Percentiles rank a stretch among this genome's conserved stretches.
phyloP scores from a whole-genome alignment of 64 coral and sea anemone species.

The Astreopora myriophthalma region DNA sequence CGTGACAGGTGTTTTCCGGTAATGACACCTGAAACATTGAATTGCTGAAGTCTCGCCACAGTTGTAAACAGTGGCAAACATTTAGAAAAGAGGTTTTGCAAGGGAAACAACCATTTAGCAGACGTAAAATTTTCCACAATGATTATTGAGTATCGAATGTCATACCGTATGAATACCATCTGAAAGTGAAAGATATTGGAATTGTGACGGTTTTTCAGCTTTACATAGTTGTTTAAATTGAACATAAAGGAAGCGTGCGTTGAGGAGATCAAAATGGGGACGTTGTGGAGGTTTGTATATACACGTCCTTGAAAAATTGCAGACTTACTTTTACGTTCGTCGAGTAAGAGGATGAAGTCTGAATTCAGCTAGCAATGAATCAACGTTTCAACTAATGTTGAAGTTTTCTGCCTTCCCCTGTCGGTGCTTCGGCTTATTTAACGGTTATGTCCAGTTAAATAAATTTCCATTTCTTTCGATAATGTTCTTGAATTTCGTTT shows the following conservation, averaged over 20 bases:
- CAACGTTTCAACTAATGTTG: too few relatives aligned
- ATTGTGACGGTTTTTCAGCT: neutral
- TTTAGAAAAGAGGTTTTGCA: neutral
- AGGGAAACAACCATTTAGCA: neutral
- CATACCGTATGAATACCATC: neutral
- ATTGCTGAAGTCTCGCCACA: too few relatives aligned
- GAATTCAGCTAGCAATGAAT: too few relatives aligned
- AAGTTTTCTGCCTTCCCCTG: too few relatives aligned
- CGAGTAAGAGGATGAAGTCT: neutral
- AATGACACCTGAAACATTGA: neutral
- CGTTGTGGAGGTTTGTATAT: slow-evolving; percentile 13
- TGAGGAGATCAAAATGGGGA: neutral
- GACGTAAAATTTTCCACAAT: neutral
- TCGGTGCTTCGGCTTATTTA: too few relatives aligned
- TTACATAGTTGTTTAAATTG: neutral
- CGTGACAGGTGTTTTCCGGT: neutral
- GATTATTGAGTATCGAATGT: neutral
- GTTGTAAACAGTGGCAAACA: too few relatives aligned
- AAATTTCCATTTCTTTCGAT: neutral
- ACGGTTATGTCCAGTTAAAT: too few relatives aligned
- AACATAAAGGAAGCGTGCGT: neutral
- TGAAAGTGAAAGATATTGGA: slow-evolving; percentile 6
- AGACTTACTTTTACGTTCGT: neutral
- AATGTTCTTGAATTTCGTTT: neutral
- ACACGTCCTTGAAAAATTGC: neutral